Percentiles rank a stretch among this genome's conserved stretches.
Conservation (phyloP, 92 coral and sea anemone genomes). For the Ricordea florida region DNA sequence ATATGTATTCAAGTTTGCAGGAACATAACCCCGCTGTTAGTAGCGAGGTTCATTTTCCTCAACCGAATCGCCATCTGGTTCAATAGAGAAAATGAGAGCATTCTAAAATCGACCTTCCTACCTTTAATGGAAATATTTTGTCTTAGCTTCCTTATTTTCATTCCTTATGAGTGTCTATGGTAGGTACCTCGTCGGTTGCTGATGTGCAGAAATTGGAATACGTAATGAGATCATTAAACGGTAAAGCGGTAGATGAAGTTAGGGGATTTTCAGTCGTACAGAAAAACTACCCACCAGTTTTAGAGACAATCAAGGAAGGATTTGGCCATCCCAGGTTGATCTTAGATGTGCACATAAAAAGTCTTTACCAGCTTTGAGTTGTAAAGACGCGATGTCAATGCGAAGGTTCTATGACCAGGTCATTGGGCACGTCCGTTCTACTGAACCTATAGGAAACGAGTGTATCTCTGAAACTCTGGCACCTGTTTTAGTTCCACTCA, state of each 20-base stretch:
- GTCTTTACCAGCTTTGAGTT: conserved; percentile 17
- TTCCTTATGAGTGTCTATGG: conserved; percentile 34
- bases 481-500: conserved; percentile 5
- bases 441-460: conserved; percentile 17
- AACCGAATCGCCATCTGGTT: background rate
- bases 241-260: conserved; percentile 24
- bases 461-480: background rate
- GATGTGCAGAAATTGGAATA: conserved; percentile 46
- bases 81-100: background rate
- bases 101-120: background rate
- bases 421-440: conserved; percentile 14
- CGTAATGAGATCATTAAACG: conserved; percentile 33
- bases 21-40: background rate
- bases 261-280: conserved; percentile 23
- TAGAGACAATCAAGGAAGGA: conserved; percentile 22
- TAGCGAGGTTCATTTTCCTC: background rate
- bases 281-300: conserved; percentile 11
- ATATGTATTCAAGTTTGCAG: background rate
- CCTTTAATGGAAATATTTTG: conserved; percentile 6
- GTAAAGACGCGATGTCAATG: conserved; percentile 17
- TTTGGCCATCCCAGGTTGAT: conserved; percentile 43
- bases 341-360: conserved; percentile 35
- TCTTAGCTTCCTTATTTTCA: conserved; percentile 32
- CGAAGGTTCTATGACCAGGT: conserved; percentile 29
- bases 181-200: conserved; percentile 13